Conservation (phyloP, 1,140 invertebrate genomes). For the Heliothis virescens region DNA sequence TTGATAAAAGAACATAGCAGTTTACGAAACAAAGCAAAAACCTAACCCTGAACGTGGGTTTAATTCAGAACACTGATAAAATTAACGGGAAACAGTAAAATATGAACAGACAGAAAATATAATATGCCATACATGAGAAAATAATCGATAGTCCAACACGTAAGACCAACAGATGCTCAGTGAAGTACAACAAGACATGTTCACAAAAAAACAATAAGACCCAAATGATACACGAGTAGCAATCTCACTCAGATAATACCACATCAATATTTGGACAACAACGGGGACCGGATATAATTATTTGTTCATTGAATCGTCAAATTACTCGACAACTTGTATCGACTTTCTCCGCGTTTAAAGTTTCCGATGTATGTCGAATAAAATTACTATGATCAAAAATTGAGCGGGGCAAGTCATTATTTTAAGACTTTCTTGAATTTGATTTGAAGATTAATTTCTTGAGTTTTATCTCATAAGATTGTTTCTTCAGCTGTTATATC, state of each 20-base stretch:
- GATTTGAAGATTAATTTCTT: neutral
- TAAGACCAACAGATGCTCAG: too few species aligned
- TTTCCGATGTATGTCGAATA: constrained; percentile 4
- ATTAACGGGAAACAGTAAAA: too few species aligned
- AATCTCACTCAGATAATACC: neutral
- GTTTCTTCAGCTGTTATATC: too few species aligned
- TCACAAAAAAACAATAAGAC: neutral
- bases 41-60: too few species aligned
- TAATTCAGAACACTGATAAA: too few species aligned
- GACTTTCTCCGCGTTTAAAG: constrained; percentile 15
- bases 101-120: too few species aligned
- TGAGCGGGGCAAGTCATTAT: neutral
- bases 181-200: neutral
- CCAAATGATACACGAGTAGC: neutral
- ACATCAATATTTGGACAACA: constrained; percentile 6
- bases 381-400: neutral
- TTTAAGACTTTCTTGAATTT: neutral
- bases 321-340: neutral
- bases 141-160: too few species aligned
- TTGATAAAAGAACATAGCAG: too few species aligned
- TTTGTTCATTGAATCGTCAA: constrained; percentile 4
- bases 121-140: too few species aligned
- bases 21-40: too few species aligned
- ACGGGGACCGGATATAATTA: neutral
- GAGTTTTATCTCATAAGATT: neutral